These are phyloP conservation scores for Malurus elegans DNA, from an alignment of 2,113 vertebrate genomes.

Conservation along the genomic window DNA sequence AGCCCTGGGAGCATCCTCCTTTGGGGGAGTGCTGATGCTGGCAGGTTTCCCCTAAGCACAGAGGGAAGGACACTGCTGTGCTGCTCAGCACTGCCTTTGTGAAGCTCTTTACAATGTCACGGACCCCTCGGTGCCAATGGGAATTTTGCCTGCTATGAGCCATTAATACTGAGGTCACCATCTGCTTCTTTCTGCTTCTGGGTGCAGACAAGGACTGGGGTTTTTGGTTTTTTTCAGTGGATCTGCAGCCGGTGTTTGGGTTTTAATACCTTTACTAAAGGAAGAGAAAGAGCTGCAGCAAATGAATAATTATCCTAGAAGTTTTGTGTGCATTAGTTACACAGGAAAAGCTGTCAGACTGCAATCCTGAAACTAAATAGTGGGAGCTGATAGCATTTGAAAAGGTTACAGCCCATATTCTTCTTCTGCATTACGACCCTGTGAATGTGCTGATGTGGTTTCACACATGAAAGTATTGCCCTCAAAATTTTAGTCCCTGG, in stretches of 20 bases:
- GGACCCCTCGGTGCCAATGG: not conserved
- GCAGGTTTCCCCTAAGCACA: not conserved
- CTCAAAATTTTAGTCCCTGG: not conserved
- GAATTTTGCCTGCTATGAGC: not conserved
- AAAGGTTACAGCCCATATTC: not conserved
- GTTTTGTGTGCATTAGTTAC: not conserved
- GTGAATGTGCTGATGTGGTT: not conserved
- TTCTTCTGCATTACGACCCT: not conserved
- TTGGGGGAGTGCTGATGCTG: not conserved
- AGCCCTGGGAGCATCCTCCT: not conserved
- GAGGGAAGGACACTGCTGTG: not conserved
- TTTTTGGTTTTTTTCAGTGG: not conserved
- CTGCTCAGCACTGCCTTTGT: not conserved
- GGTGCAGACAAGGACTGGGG: not conserved
- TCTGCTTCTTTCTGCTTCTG: constrained; percentile 34
- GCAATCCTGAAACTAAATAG: not conserved
- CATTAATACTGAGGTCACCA: constrained; percentile 27
- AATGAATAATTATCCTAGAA: not conserved
- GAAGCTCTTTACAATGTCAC: not conserved
- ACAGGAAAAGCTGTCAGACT: not conserved
- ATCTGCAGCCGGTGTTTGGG: not conserved
- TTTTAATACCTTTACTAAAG: not conserved
- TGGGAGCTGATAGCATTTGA: not conserved
- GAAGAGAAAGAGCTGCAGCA: not conserved
- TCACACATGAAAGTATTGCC: not conserved